These are phyloP conservation scores for Hipposideros armiger DNA, from an alignment of 2,113 vertebrate genomes.

Conservation along the genomic window DNA sequence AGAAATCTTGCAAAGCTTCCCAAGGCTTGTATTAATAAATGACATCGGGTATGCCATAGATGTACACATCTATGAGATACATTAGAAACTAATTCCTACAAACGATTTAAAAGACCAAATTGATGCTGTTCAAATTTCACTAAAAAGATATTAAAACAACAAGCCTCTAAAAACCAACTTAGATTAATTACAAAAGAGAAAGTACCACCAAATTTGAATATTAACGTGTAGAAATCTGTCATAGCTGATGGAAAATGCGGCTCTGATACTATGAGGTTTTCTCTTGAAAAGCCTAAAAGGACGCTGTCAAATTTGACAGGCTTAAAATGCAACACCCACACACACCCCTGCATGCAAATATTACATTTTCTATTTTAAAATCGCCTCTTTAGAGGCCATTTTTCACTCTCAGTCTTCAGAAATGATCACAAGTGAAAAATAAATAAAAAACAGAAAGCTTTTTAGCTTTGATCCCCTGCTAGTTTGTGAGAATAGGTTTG, in stretches of 20 bases:
- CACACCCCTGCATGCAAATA: slow-evolving; percentile 34
- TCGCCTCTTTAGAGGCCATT: slow-evolving; percentile 53
- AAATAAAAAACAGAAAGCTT: slow-evolving; percentile 59
- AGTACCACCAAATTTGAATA: slow-evolving; percentile 16
- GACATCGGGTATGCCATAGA: neutral
- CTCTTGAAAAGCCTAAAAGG: slow-evolving; percentile 66
- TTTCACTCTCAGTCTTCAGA: slow-evolving; percentile 63
- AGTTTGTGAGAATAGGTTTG: slow-evolving; percentile 50
- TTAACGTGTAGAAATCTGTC: slow-evolving; percentile 52
- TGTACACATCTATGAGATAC: neutral
- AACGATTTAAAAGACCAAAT: slow-evolving; percentile 37
- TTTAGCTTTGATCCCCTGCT: slow-evolving; percentile 32
- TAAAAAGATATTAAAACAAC: slow-evolving; percentile 30
- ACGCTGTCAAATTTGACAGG: slow-evolving; percentile 58
- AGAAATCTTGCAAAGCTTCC: neutral
- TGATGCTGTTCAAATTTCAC: neutral
- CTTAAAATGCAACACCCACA: slow-evolving; percentile 58
- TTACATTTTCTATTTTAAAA: slow-evolving; percentile 50
- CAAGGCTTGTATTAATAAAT: neutral
- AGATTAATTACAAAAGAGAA: slow-evolving; percentile 54
- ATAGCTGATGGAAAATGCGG: neutral
- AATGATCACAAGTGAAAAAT: slow-evolving; percentile 63
- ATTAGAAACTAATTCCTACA: neutral
- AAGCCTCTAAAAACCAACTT: slow-evolving; percentile 30
- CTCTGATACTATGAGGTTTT: slow-evolving; percentile 52